A percentile compares a stretch with the other conserved stretches of the same genome.
Evolutionary conservation across 2,113 vertebrate species (phyloP).

Genomic region (Drymodes brunneopygia): DNA sequence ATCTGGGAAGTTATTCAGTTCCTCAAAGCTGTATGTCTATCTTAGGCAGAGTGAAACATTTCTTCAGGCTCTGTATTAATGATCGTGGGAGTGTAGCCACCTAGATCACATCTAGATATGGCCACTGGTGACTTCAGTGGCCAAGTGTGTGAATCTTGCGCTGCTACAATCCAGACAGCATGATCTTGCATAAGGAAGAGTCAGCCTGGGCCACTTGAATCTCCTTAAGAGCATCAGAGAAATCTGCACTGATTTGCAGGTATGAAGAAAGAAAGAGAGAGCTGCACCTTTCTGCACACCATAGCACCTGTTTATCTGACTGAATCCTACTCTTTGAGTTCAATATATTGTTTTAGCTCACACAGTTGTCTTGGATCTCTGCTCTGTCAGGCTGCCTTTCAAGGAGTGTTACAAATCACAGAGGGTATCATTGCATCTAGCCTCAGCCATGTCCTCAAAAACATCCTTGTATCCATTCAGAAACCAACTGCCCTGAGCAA

Average conservation of each 20-base stretch:
- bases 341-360: not conserved
- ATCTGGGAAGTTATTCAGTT: not conserved
- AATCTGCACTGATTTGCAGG: not conserved
- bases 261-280: not conserved
- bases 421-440: not conserved
- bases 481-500: not conserved
- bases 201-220: not conserved
- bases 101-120: not conserved
- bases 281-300: not conserved
- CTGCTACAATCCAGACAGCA: not conserved
- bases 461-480: not conserved
- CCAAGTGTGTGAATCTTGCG: not conserved
- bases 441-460: not conserved
- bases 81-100: not conserved
- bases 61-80: not conserved
- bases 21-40: fast-evolving
- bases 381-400: not conserved
- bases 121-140: not conserved
- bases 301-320: not conserved
- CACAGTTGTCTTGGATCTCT: not conserved
- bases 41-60: not conserved
- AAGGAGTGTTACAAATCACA: not conserved
- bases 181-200: not conserved
- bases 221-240: not conserved
- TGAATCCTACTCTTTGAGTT: not conserved